phyloP scores from a whole-genome alignment of 2,113 vertebrate species.

The Haplochromis vanheusdeni region DNA sequence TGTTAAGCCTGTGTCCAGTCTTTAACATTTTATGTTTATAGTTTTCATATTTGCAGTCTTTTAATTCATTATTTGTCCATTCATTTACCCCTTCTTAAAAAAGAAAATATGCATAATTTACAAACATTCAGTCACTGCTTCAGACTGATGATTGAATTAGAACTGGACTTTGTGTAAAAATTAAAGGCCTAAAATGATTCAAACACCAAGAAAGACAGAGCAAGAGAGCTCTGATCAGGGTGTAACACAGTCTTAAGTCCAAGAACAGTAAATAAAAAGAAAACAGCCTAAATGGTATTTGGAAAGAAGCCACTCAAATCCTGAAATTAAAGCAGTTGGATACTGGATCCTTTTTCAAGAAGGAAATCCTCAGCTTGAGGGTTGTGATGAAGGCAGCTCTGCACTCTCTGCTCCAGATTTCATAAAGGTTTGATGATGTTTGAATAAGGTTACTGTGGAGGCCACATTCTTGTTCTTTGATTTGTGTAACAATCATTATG shows the following conservation, averaged over 20 bases:
- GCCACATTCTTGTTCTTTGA: background rate
- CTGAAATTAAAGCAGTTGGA: background rate
- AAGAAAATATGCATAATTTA: background rate
- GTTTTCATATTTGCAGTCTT: background rate
- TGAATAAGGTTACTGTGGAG: background rate
- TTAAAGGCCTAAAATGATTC: background rate
- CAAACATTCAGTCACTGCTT: background rate
- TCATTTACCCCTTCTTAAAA: background rate
- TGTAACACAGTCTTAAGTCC: background rate
- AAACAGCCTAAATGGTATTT: background rate
- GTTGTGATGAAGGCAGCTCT: background rate
- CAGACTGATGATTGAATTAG: background rate
- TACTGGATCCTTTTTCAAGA: background rate
- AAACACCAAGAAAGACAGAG: background rate
- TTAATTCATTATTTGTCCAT: background rate
- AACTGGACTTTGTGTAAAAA: background rate
- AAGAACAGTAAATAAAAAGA: background rate
- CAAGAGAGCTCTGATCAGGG: background rate
- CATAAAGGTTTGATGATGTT: background rate
- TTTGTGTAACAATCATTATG: constrained; percentile 12
- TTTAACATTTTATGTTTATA: background rate
- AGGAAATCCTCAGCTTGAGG: background rate
- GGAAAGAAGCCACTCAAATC: background rate
- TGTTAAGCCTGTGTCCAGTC: background rate
- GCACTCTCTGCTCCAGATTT: background rate